Percentiles rank a stretch among this genome's conserved stretches.
phyloP scores from a whole-genome alignment of 2,797 vertebrate species.

The Sebastes matsubarae region DNA sequence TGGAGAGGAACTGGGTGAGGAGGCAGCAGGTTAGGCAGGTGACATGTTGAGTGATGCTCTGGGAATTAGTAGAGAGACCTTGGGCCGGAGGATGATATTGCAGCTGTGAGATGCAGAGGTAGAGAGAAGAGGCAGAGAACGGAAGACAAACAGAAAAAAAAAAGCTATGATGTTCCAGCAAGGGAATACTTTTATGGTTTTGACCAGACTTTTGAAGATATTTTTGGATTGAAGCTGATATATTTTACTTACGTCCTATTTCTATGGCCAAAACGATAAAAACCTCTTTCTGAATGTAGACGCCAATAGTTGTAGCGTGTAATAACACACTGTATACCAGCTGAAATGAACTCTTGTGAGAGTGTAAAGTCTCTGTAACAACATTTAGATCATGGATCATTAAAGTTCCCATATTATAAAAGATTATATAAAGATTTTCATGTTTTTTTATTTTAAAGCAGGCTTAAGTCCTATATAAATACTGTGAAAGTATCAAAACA shows the following conservation, averaged over 20 bases:
- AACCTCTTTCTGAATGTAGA: background rate
- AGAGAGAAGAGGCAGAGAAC: background rate
- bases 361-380: background rate
- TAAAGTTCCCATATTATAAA: background rate
- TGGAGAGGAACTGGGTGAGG: background rate
- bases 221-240: background rate
- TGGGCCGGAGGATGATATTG: constrained; percentile 25
- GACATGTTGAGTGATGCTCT: constrained; percentile 46
- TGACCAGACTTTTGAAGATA: constrained; percentile 36
- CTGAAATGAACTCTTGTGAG: background rate
- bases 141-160: constrained; percentile 29
- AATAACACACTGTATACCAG: background rate
- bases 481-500: no score
- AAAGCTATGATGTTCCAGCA: constrained; percentile 11
- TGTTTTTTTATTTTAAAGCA: no score
- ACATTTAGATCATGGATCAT: background rate
- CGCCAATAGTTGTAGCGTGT: background rate
- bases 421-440: no score
- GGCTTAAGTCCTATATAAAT: no score
- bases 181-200: constrained; percentile 59
- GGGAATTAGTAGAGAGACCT: constrained; percentile 46
- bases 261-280: constrained; percentile 30
- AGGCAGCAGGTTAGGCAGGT: constrained; percentile 48
- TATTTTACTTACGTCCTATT: background rate
- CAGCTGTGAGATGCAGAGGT: constrained; percentile 36